Percentiles rank a stretch among this genome's conserved stretches.
Conservation (phyloP, 1,140 invertebrate genomes). For the Anthonomus grandis region DNA sequence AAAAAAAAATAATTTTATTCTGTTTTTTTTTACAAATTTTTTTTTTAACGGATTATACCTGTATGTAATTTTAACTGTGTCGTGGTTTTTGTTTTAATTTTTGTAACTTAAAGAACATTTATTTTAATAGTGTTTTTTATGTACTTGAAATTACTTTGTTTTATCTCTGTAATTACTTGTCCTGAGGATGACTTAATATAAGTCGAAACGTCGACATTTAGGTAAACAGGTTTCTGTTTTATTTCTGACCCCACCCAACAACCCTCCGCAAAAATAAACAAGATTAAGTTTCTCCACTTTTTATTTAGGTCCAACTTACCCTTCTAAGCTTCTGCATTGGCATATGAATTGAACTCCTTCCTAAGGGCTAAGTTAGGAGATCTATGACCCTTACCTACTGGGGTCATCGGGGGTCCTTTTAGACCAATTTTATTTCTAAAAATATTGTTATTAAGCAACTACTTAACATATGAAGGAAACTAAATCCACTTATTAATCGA, state of each 20-base stretch:
- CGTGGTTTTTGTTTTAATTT: too few relatives aligned
- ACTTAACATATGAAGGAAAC: background rate
- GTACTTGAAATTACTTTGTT: too few relatives aligned
- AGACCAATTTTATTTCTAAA: constrained; percentile 91
- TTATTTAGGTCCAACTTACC: constrained; percentile 51
- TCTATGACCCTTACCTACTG: constrained; percentile 97
- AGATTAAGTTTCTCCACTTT: constrained; percentile 2
- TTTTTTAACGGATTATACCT: too few relatives aligned
- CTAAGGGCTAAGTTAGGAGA: constrained; percentile 96
- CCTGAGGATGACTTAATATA: too few relatives aligned
- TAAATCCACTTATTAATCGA: constrained; percentile 70
- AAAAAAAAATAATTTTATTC: constrained; percentile 98
- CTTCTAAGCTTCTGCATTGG: constrained; percentile 98
- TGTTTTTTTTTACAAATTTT: too few relatives aligned
- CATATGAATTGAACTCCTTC: constrained; percentile 99
- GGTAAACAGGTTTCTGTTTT: too few relatives aligned
- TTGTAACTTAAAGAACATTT: too few relatives aligned
- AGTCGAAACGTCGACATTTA: too few relatives aligned
- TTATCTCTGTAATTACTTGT: too few relatives aligned
- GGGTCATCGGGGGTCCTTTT: constrained; percentile 98
- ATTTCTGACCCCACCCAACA: too few relatives aligned
- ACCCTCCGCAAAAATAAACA: constrained; percentile 26
- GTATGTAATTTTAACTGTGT: too few relatives aligned
- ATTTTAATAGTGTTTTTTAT: too few relatives aligned
- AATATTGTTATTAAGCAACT: background rate